Evolutionary conservation across 2,888 invertebrate species (phyloP), one percentile per base, ranked within the genome.

Genomic region (Empis stercorea): DNA sequence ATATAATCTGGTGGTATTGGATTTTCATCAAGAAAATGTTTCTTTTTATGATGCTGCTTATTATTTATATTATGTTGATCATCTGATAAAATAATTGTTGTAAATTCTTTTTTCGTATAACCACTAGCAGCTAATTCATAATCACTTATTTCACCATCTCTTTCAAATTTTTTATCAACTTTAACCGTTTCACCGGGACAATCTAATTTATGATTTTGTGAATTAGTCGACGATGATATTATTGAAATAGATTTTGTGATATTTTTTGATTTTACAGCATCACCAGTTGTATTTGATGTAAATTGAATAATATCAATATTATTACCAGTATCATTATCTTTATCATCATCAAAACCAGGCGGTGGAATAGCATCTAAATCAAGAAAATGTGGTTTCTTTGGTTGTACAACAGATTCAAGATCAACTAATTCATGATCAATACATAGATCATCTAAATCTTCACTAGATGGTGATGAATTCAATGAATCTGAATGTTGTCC

Each of bases 341-440:
- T 64, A 20, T 65, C 61, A 50, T 66, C 64, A 20, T 65, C 61
- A 50, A 66, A 65, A 17, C 73, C 74, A 47, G 76, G 73, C 47
- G 76, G 75, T 44, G 73, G 71, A 45, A 73, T 74, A 48, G 75
- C 76, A 62, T 78, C 79, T 56, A 78, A 78, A 57, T 79, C 78
- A 43, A 79, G 69, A 57, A 79, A 79, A 63, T 78, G 79, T 20
- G 76, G 74, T 55, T 76, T 74, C 55, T 73, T 73, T 43, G 72
- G 64, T 10, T 62, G 55, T 5, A 64, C 65, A 27, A 49, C 47
- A 30, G 59, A 61, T 48, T 64, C 66, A 7, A 65, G 57, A 49
- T 61, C 54, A n/a, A 53, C 56, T 30, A 55, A 42, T 30, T 54
- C 53, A 23, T 52, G 52, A 44, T 55, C 56, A 32, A 56, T 43